phyloP scores from a whole-genome alignment of 2,888 invertebrate species.

The Kuschelorhynchus macadamiae region DNA sequence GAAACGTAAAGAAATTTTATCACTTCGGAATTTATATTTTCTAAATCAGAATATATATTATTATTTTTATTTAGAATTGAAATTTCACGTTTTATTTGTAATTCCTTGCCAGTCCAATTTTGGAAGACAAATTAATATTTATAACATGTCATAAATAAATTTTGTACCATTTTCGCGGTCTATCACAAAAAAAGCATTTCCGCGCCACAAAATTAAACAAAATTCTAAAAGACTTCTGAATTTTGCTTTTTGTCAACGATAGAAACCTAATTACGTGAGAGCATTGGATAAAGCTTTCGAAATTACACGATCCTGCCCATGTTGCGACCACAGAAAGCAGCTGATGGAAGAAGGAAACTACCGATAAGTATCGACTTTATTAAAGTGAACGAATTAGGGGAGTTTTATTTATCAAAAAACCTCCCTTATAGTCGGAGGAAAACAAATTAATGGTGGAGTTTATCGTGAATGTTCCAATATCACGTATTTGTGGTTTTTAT shows the following conservation, averaged over 20 bases:
- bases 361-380: conserved; percentile 47
- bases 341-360: conserved; percentile 44
- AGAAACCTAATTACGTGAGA: conserved; percentile 37
- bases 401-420: conserved; percentile 35
- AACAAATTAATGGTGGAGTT: conserved; percentile 34
- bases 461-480: too few relatives aligned
- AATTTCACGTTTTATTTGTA: too few relatives aligned
- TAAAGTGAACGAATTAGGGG: conserved; percentile 45
- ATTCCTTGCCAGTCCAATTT: too few relatives aligned
- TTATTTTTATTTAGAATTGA: too few relatives aligned
- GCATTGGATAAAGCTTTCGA: conserved; percentile 41
- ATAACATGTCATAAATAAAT: too few relatives aligned
- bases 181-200: too few relatives aligned
- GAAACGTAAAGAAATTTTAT: too few relatives aligned
- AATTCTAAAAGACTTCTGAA: conserved; percentile 5
- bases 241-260: conserved; percentile 26
- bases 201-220: background rate
- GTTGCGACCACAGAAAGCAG: conserved; percentile 39
- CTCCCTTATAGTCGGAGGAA: conserved; percentile 27
- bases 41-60: too few relatives aligned
- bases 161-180: too few relatives aligned
- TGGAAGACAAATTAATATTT: too few relatives aligned
- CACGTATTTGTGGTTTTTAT: too few relatives aligned
- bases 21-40: too few relatives aligned
- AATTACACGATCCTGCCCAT: conserved; percentile 29